These are phyloP conservation scores for Panonychus citri DNA, from an alignment of 1,140 invertebrate genomes.

Conservation along the genomic window DNA sequence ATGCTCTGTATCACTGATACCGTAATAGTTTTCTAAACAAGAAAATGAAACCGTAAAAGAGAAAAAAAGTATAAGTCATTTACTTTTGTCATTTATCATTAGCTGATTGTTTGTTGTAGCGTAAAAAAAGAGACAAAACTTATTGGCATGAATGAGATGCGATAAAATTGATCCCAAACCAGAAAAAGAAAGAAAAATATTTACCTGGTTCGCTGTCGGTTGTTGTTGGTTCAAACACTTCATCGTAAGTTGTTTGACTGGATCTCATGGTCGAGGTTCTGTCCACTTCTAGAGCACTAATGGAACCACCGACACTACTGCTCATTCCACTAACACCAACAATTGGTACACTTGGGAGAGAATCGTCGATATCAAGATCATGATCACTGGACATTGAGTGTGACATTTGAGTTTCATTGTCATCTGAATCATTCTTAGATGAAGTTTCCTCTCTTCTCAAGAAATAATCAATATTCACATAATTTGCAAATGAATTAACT, in stretches of 20 bases:
- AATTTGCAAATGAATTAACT: slow-evolving; percentile 32
- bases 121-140: too few species aligned
- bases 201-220: neutral
- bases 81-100: too few species aligned
- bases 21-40: too few species aligned
- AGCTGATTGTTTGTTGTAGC: too few species aligned
- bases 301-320: neutral
- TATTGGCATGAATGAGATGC: neutral
- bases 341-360: neutral
- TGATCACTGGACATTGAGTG: slow-evolving; percentile 22
- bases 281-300: neutral
- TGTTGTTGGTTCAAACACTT: neutral
- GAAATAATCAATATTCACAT: slow-evolving; percentile 73
- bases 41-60: too few species aligned
- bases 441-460: slow-evolving; percentile 36
- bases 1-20: neutral
- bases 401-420: slow-evolving; percentile 23
- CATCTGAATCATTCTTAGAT: slow-evolving; percentile 14
- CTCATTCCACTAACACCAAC: neutral
- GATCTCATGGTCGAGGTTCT: neutral
- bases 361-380: slow-evolving; percentile 13
- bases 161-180: neutral
- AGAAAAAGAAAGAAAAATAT: neutral
- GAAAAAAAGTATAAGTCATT: too few species aligned
- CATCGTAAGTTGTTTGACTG: neutral